Percentiles rank a stretch among this genome's conserved stretches.
Conservation (phyloP, 2,888 invertebrate species). For the Ceriagrion tenellum region DNA sequence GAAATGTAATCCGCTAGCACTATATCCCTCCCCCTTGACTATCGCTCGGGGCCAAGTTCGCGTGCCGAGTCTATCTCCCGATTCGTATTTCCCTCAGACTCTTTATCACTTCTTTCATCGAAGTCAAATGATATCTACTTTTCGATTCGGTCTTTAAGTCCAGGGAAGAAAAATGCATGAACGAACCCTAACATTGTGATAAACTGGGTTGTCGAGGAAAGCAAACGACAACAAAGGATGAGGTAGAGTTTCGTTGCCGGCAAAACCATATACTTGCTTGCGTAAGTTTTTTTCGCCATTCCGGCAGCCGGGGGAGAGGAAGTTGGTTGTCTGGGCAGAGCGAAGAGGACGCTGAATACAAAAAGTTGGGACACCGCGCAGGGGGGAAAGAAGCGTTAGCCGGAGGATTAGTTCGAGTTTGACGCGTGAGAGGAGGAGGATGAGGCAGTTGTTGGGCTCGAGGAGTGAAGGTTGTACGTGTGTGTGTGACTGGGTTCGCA, state of each 20-base stretch:
- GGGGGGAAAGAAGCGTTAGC: not conserved
- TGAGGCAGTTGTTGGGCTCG: not conserved
- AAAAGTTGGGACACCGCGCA: not conserved
- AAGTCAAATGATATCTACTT: too few relatives aligned
- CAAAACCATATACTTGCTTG: not conserved
- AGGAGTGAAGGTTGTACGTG: not conserved
- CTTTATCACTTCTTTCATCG: too few relatives aligned
- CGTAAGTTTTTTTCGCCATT: not conserved
- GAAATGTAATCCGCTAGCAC: not conserved
- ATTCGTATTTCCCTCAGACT: too few relatives aligned
- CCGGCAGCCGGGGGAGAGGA: not conserved
- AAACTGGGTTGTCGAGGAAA: not conserved
- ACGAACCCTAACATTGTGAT: too few relatives aligned
- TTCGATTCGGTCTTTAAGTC: too few relatives aligned
- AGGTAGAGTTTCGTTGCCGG: not conserved
- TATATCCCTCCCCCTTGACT: not conserved
- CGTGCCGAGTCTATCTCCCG: too few relatives aligned
- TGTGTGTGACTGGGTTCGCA: not conserved
- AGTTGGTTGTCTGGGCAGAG: not conserved
- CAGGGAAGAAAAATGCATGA: too few relatives aligned
- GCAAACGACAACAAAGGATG: not conserved
- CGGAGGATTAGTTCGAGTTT: not conserved
- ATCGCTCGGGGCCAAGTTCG: not conserved
- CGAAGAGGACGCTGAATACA: not conserved
- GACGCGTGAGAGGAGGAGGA: not conserved